A percentile compares a stretch with the other conserved stretches of the same genome.
phyloP scores from a whole-genome alignment of 2,888 invertebrate genomes.

The Deilephila porcellus region DNA sequence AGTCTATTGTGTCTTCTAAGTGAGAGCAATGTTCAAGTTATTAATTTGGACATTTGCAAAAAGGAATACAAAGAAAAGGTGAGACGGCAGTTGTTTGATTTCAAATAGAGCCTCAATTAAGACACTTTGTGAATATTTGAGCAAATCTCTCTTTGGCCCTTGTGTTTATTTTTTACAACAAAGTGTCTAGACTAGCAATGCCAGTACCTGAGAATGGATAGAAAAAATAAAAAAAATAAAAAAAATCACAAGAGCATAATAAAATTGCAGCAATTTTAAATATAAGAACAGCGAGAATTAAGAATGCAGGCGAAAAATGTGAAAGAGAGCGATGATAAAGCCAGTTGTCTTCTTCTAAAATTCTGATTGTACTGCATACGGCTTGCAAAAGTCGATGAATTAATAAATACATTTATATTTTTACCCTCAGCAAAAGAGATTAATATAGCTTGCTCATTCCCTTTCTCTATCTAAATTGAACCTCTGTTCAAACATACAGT shows the following conservation, averaged over 20 bases:
- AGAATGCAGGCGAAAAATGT: too few relatives aligned
- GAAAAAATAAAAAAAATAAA: too few relatives aligned
- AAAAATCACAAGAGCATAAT: too few relatives aligned
- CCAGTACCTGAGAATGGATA: neutral
- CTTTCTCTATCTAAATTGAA: too few relatives aligned
- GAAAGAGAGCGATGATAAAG: too few relatives aligned
- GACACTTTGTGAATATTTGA: constrained; percentile 12
- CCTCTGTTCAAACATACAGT: too few relatives aligned
- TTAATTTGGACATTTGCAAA: constrained; percentile 66
- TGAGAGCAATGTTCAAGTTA: constrained; percentile 64
- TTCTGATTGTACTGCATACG: too few relatives aligned
- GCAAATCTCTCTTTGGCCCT: neutral
- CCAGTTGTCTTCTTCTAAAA: too few relatives aligned
- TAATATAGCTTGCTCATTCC: too few relatives aligned
- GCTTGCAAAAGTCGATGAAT: neutral
- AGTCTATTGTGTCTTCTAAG: constrained; percentile 62
- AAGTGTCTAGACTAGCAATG: neutral
- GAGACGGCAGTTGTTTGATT: constrained; percentile 32
- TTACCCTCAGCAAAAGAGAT: too few relatives aligned
- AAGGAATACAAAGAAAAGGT: constrained; percentile 67
- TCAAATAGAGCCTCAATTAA: constrained; percentile 22
- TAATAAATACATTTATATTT: neutral
- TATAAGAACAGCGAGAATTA: too few relatives aligned
- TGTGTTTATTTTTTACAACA: neutral
- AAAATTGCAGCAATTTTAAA: too few relatives aligned